phyloP scores from a whole-genome alignment of 2,888 invertebrate species.

The Capitulum mitella region DNA sequence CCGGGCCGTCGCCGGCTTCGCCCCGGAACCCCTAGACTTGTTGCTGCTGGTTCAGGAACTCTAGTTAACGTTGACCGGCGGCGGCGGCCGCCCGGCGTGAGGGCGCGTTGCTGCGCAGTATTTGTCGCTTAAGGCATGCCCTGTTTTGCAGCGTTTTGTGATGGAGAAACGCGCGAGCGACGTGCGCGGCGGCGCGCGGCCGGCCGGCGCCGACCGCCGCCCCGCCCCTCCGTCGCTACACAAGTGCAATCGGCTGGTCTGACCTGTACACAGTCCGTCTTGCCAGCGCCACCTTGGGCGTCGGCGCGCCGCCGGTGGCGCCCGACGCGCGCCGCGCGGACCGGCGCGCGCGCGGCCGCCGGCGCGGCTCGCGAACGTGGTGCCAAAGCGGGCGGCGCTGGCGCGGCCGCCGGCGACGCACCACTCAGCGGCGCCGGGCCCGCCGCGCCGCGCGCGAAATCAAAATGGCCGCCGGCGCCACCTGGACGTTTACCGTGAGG shows the following conservation, averaged over 20 bases:
- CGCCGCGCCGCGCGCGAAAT: neutral
- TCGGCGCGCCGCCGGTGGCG: too few species aligned
- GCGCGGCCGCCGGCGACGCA: neutral
- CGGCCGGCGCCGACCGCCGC: neutral
- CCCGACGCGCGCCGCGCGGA: neutral
- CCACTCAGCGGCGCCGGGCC: neutral
- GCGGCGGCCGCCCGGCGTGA: neutral
- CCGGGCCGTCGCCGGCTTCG: neutral
- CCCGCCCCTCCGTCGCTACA: neutral
- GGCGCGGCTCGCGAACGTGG: neutral
- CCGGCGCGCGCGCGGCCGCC: neutral
- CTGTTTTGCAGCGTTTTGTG: neutral
- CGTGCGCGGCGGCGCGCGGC: neutral
- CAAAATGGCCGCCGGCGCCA: neutral
- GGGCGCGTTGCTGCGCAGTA: neutral
- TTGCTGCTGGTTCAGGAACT: neutral
- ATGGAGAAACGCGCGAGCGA: neutral
- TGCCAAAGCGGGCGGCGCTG: neutral
- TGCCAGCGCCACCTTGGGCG: too few species aligned
- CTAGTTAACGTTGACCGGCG: neutral
- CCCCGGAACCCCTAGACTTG: neutral
- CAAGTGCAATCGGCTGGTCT: neutral
- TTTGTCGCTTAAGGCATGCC: conserved; percentile 18
- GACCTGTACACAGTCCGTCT: too few species aligned
- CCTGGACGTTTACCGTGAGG: neutral